Percentiles rank a stretch among this genome's conserved stretches.
Evolutionary conservation across 35 echinoderm and acorn worm species (phyloP).

Genomic region (Ophioderma brevispina): DNA sequence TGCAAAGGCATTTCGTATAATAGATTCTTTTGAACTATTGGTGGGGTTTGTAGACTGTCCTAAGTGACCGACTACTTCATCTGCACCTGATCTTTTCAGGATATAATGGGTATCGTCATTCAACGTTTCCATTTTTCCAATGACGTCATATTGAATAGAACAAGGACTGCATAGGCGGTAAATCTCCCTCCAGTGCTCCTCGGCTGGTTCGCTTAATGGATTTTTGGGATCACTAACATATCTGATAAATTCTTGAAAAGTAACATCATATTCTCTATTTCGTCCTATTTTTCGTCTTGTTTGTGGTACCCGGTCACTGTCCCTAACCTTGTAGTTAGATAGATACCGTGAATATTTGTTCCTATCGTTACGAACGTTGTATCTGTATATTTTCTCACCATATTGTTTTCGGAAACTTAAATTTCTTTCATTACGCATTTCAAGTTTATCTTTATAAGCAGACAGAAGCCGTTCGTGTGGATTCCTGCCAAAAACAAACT

Average conservation of each 20-base stretch:
- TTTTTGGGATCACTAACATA: slow-evolving; percentile 35
- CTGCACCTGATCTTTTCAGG: slow-evolving; percentile 25
- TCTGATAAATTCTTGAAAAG: slow-evolving; percentile 75
- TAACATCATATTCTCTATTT: slow-evolving; percentile 41
- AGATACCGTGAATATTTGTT: background rate
- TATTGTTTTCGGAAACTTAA: background rate
- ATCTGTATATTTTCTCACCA: slow-evolving; percentile 1
- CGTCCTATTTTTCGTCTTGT: background rate
- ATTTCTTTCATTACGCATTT: background rate
- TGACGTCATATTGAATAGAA: slow-evolving; percentile 75
- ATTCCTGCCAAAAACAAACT: slow-evolving; percentile 39
- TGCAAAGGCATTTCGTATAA: slow-evolving; percentile 48
- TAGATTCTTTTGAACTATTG: slow-evolving; percentile 62
- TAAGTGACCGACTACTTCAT: slow-evolving; percentile 41
- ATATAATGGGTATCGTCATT: slow-evolving; percentile 67
- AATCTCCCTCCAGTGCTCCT: slow-evolving; percentile 55
- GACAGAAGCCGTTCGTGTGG: slow-evolving; percentile 46
- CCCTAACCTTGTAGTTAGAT: background rate
- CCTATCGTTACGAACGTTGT: background rate
- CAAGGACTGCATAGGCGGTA: slow-evolving; percentile 69
- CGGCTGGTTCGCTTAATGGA: slow-evolving; percentile 31
- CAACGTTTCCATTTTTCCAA: slow-evolving; percentile 88
- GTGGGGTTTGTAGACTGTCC: slow-evolving; percentile 76
- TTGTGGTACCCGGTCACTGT: background rate
- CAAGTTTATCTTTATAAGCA: slow-evolving; percentile 46